phyloP scores from a whole-genome alignment of 1,140 invertebrate genomes.

The Halictus rubicundus region DNA sequence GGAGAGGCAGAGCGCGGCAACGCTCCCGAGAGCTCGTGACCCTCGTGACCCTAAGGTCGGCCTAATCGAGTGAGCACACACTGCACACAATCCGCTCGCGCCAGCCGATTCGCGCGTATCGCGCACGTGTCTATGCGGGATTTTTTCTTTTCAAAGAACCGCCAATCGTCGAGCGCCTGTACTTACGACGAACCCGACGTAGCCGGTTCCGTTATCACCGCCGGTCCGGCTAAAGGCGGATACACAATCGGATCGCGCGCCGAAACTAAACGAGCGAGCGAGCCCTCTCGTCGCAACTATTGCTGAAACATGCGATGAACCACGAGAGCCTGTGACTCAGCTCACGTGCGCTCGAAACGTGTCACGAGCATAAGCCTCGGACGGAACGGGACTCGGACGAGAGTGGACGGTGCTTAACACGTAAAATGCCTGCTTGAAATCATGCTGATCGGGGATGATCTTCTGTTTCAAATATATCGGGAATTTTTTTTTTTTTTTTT shows the following conservation, averaged over 20 bases:
- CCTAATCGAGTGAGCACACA: conserved; percentile 32
- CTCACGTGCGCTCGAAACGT: conserved; percentile 6
- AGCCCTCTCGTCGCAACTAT: no score
- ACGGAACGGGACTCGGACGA: neutral
- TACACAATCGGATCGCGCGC: neutral
- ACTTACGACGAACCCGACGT: conserved; percentile 10
- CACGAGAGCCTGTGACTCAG: neutral
- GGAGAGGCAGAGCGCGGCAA: conserved; percentile 2
- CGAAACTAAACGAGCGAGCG: no score
- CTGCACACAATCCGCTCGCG: conserved; percentile 14
- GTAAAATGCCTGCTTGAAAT: no score
- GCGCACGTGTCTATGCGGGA: neutral
- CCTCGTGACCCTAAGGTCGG: conserved; percentile 41
- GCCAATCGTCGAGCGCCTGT: conserved; percentile 20
- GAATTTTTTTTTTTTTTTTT: no score
- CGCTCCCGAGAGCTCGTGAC: conserved; percentile 21
- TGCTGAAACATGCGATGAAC: no score
- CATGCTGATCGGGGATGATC: no score
- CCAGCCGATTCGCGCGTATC: conserved; percentile 14
- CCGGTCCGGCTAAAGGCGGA: conserved; percentile 13
- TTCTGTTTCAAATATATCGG: no score
- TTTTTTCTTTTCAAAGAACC: conserved; percentile 5
- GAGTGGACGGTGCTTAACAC: no score
- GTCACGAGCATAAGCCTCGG: neutral
- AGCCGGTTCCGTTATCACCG: conserved; percentile 34